Percentiles rank a stretch among this genome's conserved stretches.
Conservation (phyloP, 2,888 invertebrate species). For the Tridacna gigas region DNA sequence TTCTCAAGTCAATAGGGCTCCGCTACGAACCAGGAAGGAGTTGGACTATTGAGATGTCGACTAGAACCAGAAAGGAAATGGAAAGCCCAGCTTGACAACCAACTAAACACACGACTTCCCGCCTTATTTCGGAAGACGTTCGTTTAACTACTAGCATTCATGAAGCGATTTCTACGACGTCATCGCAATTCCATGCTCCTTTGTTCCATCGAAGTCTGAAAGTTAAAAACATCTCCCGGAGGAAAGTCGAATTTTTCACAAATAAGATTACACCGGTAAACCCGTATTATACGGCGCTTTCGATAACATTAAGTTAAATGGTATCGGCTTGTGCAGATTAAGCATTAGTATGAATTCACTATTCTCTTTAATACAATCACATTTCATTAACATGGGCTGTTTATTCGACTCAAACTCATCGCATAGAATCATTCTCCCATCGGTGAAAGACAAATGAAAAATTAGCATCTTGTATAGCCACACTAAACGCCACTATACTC, state of each 20-base stretch:
- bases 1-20: no score
- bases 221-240: not conserved
- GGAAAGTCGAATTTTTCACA: not conserved
- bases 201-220: not conserved
- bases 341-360: no score
- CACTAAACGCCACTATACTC: no score
- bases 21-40: not conserved
- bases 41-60: not conserved
- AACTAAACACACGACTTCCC: not conserved
- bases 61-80: not conserved
- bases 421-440: no score
- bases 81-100: not conserved
- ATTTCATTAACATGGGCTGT: no score
- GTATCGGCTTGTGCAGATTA: no score
- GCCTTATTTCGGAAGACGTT: constrained; percentile 5
- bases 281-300: no score
- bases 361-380: no score
- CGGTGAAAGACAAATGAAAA: no score
- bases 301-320: no score
- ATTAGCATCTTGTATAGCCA: no score
- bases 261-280: not conserved
- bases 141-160: not conserved
- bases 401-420: no score
- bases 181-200: not conserved
- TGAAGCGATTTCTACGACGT: not conserved